Conservation (phyloP, 2,888 invertebrate genomes). For the Proisotoma minuta region DNA sequence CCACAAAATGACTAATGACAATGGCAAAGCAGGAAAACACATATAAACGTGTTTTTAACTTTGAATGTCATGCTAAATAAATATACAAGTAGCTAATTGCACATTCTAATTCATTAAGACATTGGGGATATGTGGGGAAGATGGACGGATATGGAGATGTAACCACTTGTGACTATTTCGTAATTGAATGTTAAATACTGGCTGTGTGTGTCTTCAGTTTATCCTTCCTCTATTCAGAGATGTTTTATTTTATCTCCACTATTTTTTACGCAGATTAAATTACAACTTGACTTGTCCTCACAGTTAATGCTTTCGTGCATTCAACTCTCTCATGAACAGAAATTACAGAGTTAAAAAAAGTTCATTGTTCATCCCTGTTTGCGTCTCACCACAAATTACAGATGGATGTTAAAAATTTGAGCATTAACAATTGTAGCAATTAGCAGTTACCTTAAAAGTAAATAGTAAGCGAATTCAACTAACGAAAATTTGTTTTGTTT, state of each 20-base stretch:
- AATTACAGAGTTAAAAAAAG: background rate
- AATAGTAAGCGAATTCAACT: slow-evolving; percentile 1
- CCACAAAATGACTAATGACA: background rate
- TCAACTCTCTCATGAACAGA: slow-evolving; percentile 10
- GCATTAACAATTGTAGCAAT: slow-evolving; percentile 11
- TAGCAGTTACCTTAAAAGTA: slow-evolving; percentile 9
- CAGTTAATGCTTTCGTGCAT: background rate
- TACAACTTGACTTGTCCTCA: slow-evolving; percentile 15
- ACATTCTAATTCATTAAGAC: slow-evolving; percentile 13
- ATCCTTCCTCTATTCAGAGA: slow-evolving; percentile 12
- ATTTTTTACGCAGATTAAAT: background rate
- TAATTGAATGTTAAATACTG: background rate
- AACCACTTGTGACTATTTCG: background rate
- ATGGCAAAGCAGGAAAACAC: background rate
- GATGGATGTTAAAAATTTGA: background rate
- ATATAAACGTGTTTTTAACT: background rate
- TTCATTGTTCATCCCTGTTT: slow-evolving; percentile 8
- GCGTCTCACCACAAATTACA: background rate
- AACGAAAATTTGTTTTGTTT: slow-evolving; percentile 23
- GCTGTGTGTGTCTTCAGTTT: background rate
- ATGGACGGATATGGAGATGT: background rate
- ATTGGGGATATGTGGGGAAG: background rate
- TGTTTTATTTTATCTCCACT: background rate
- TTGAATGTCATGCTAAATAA: background rate
- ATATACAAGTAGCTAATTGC: background rate